Evolutionary conservation across 2,113 vertebrate genomes (phyloP).

Genomic region (Sula dactylatra): DNA sequence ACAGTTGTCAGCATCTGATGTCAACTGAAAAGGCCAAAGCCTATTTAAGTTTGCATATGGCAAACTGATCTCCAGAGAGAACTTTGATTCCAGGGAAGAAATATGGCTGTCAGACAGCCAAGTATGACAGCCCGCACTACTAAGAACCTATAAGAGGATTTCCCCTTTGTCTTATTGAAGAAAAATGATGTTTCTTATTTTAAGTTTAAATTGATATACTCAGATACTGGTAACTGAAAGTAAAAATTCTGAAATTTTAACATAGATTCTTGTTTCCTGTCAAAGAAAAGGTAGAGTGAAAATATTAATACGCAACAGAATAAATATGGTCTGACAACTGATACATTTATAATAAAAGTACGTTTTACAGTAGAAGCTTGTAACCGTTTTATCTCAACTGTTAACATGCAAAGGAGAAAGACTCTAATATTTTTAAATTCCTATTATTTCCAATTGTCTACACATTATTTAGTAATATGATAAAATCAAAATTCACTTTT

Average conservation of each 20-base stretch:
- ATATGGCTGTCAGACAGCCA: constrained; percentile 37
- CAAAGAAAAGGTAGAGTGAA: neutral
- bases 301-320: neutral
- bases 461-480: neutral
- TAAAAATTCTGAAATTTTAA: neutral
- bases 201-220: neutral
- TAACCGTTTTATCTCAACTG: neutral
- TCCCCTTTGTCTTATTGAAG: neutral
- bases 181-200: neutral
- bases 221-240: neutral
- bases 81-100: constrained; percentile 17
- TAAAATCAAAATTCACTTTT: neutral
- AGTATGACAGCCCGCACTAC: neutral
- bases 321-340: neutral
- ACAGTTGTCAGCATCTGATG: constrained; percentile 36
- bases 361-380: neutral
- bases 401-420: neutral
- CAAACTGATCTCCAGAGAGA: constrained; percentile 32
- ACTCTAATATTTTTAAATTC: neutral
- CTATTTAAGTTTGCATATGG: constrained; percentile 43
- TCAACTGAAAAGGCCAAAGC: constrained; percentile 41
- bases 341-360: neutral
- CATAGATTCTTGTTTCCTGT: neutral
- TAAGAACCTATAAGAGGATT: neutral
- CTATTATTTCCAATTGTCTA: neutral